Conservation (phyloP, 2,888 invertebrate species). For the Lottia scabra region DNA sequence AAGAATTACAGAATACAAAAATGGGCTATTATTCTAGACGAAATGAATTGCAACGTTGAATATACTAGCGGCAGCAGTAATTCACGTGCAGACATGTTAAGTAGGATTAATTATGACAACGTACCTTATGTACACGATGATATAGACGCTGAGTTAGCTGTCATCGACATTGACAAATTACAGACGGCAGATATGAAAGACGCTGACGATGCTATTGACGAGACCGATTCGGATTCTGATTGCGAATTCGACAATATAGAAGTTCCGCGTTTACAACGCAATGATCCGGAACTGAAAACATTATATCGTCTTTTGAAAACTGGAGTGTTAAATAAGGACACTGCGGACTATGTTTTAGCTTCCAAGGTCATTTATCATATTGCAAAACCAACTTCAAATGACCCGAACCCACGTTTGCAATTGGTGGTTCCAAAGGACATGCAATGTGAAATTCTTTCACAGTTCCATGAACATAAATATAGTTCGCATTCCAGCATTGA, state of each 20-base stretch:
- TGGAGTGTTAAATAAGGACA: not conserved
- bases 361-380: constrained; percentile 5
- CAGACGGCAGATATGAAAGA: too few relatives aligned
- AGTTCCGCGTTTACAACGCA: not conserved
- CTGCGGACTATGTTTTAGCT: not conserved
- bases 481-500: constrained; percentile 1
- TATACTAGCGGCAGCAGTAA: not conserved
- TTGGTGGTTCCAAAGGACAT: not conserved
- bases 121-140: not conserved
- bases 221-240: not conserved
- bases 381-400: not conserved
- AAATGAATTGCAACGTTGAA: constrained; percentile 8
- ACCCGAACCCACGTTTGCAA: not conserved
- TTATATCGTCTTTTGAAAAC: not conserved
- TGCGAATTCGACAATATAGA: not conserved
- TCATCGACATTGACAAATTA: constrained; percentile 6
- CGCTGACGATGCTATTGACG: not conserved
- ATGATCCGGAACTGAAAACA: not conserved
- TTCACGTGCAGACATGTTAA: not conserved
- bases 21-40: not conserved
- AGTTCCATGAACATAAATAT: not conserved
- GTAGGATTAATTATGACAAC: not conserved
- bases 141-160: not conserved
- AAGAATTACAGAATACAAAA: constrained; percentile 7
- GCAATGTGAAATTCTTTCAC: not conserved